Percentiles rank a stretch among this genome's conserved stretches.
Conservation (phyloP, 2,113 vertebrate genomes). For the Heterochromis multidens region DNA sequence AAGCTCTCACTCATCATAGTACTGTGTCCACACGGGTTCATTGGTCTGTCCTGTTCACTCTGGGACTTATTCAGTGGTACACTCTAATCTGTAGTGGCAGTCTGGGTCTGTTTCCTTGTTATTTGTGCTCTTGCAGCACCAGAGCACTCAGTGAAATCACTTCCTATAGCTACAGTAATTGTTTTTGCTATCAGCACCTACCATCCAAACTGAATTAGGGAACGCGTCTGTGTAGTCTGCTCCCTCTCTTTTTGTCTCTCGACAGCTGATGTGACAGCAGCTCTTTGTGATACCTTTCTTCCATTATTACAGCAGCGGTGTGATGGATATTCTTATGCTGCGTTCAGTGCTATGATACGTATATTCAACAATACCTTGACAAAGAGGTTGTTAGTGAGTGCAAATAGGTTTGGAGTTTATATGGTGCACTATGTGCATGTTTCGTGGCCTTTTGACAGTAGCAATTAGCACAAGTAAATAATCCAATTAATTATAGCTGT, state of each 20-base stretch:
- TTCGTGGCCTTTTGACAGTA: neutral
- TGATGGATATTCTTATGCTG: slow-evolving; percentile 17
- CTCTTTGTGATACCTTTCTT: neutral
- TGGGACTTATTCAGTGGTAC: slow-evolving; percentile 1
- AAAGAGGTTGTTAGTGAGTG: neutral
- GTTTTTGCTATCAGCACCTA: slow-evolving; percentile 51
- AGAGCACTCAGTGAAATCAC: slow-evolving; percentile 32
- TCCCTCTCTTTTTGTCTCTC: neutral
- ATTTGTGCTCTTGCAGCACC: slow-evolving; percentile 34
- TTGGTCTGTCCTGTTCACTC: slow-evolving; percentile 17
- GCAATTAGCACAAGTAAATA: neutral
- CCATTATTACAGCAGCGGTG: neutral
- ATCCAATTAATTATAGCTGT: neutral
- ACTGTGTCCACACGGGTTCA: slow-evolving; percentile 15
- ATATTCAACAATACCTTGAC: neutral
- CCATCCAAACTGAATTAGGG: slow-evolving; percentile 56
- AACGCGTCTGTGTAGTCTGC: slow-evolving; percentile 35
- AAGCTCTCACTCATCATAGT: slow-evolving; percentile 14
- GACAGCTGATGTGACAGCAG: slow-evolving; percentile 20
- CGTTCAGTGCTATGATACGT: neutral
- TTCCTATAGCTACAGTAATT: slow-evolving; percentile 37
- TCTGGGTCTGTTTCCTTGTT: slow-evolving; percentile 15
- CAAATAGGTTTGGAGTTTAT: neutral
- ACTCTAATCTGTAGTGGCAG: slow-evolving; percentile 28
- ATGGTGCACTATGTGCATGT: neutral